Evolutionary conservation across 2,888 invertebrate species (phyloP), one percentile per base, ranked within the genome.

Genomic region (Drosophila infuscata): DNA sequence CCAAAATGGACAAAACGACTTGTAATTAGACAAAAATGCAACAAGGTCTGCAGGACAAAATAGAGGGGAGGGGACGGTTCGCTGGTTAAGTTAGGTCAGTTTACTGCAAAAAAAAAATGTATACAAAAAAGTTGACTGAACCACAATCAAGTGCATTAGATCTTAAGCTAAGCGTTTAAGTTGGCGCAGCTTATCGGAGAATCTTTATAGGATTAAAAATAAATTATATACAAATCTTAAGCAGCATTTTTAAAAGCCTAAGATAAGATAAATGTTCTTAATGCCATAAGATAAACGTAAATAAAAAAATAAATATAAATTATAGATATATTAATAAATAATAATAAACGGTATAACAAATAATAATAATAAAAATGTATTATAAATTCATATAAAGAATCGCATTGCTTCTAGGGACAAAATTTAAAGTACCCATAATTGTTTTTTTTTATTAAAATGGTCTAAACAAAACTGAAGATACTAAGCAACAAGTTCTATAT

Each of bases 1-100:
- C 25, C 46, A 15, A 46, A 46, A 46, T 25, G 25, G 4, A 15
- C 12, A 46, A 25, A 25, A 49, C 57, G 54, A 54, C 52, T 46
- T 48, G 57, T 61, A 70, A 74, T 74, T 74, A 70, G 53, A 51
- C 63, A 56, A 56, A 68, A 74, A 58, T 74, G 74, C 74, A 74
- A 33, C 32, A 48, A 41, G 29, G 9, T 33, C 29, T 41, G n/a
- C 57, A 29, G 3, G 12, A 5, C 33, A 46, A 9, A 7, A 15
- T 1, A 38, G 3, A 1, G 9, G 15, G 3, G 3, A 17, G n/a
- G 35, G 32, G 6, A 12, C 49, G 49, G 29, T 52, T 9, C 52
- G 30, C 33, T 49, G 49, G 51, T 65, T 64, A 29, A 20, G 17
- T 60, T 56, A 59, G 65, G 57, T 72, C 59, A 32, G 48, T 54